Base-by-base conservation (phyloP, 2,797 vertebrate species). In the Oreochromis grahami region DNA sequence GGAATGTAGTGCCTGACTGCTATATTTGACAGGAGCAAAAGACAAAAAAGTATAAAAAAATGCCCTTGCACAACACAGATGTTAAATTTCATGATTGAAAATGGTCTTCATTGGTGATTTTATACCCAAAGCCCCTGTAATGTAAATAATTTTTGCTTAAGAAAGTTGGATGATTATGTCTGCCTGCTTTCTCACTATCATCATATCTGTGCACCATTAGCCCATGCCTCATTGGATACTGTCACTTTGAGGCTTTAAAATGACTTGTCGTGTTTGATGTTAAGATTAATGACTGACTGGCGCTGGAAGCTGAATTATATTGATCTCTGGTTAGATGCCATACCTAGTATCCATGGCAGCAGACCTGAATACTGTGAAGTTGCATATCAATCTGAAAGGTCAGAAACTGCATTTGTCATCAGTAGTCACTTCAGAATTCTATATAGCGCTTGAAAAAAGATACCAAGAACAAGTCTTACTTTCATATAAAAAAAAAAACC, bases 201-300 rank as follows among this genome's bases (percentile, higher is more conserved):
- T 92, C 89, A 86, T 85, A 88, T 91, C 87, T 88, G 65, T 92
- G 83, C 92, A 92, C 10, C 90, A 92, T 95, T 93, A 93, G 89
- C 87, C 78, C 82, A 80, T 89, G 85, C 77, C 89, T 93, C 89
- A 89, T 89, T 86, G 91, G 92, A 90, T 93, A 86, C 90, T 89
- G 85, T 84, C 86, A 87, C 77, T 89, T 79, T 86, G 81, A 81
- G 77, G 78, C 80, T 86, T 77, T 82, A 90, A 48, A 86, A 84
- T 17, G 24, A 79, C 85, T 74, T 86, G 90, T 91, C 88, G 87
- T 32, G 55, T 87, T 93, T 94, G 91, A 96, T 94, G 92, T 95
- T 84, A 82, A 93, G 94, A 96, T 96, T 92, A 94, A 95, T 93
- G 90, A 90, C 88, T 78, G 87, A 85, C 85, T 78, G 79, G 72